Evolutionary conservation across 2,113 vertebrate genomes (phyloP).

Genomic region (Hoplias malabaricus): DNA sequence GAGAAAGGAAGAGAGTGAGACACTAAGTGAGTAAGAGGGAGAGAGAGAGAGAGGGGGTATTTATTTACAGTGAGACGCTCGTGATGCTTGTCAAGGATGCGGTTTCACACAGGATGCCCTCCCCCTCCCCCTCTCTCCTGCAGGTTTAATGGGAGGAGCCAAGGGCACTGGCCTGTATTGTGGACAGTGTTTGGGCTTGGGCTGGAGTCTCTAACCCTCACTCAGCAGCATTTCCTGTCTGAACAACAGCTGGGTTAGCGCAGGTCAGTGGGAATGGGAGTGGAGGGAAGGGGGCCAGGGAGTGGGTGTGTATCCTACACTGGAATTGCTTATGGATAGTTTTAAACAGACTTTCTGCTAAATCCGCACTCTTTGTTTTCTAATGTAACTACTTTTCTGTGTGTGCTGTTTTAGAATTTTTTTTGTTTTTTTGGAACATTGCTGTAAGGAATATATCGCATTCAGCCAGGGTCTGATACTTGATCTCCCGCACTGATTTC

Average conservation of each 20-base stretch:
- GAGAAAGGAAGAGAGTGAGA: too few species aligned
- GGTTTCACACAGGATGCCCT: slow-evolving; percentile 98
- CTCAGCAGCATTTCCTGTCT: slow-evolving; percentile 73
- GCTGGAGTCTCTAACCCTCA: slow-evolving; percentile 59
- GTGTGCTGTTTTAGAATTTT: not conserved
- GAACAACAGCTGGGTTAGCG: slow-evolving; percentile 62
- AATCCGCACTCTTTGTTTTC: too few species aligned
- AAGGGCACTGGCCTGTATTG: slow-evolving; percentile 64
- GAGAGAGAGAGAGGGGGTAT: slow-evolving; percentile 80
- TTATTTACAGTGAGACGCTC: slow-evolving; percentile 96
- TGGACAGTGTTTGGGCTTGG: slow-evolving; percentile 78
- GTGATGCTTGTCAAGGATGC: slow-evolving; percentile 97
- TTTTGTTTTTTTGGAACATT: too few species aligned
- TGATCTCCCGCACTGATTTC: too few species aligned
- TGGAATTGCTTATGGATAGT: not conserved
- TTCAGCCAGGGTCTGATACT: too few species aligned
- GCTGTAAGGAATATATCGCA: too few species aligned
- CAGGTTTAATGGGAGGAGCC: slow-evolving; percentile 73
- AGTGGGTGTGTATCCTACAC: slow-evolving; percentile 47
- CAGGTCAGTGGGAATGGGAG: slow-evolving; percentile 62
- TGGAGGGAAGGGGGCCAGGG: slow-evolving; percentile 37
- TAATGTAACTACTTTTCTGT: not conserved
- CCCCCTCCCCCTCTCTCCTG: slow-evolving; percentile 68
- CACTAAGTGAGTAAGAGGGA: slow-evolving; percentile 75
- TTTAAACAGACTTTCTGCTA: slow-evolving; percentile 8